Evolutionary conservation across 2,797 vertebrate genomes (phyloP).

Genomic region (Halcyon badia): DNA sequence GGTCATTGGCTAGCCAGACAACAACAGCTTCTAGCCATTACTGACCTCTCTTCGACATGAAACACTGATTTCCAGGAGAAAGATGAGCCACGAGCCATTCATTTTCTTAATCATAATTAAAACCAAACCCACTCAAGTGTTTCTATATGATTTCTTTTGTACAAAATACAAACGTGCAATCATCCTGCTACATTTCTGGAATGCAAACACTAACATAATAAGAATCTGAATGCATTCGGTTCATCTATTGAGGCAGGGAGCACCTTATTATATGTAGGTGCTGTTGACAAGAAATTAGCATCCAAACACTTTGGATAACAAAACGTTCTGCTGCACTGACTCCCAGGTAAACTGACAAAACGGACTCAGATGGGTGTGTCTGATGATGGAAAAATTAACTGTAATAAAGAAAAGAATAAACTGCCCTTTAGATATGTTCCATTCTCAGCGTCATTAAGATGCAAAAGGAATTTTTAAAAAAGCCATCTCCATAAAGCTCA

Average conservation of each 20-base stretch:
- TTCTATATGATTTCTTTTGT: background rate
- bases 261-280: background rate
- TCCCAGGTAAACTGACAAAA: slow-evolving; percentile 9
- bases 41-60: slow-evolving; percentile 18
- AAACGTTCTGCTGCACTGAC: background rate
- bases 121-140: background rate
- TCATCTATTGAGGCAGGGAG: background rate
- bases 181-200: background rate
- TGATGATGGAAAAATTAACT: background rate
- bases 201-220: background rate
- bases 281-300: background rate
- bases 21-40: slow-evolving; percentile 68
- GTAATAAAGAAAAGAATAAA: background rate
- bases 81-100: background rate
- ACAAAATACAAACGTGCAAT: background rate
- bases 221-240: background rate
- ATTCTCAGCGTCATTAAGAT: background rate
- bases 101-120: slow-evolving; percentile 2
- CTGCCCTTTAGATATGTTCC: background rate
- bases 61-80: background rate
- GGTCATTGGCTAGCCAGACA: slow-evolving; percentile 63
- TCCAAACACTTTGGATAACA: background rate
- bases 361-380: background rate
- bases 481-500: background rate
- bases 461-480: background rate